Conservation (phyloP, 2,888 invertebrate genomes). For the Lasioglossum villosulum region DNA sequence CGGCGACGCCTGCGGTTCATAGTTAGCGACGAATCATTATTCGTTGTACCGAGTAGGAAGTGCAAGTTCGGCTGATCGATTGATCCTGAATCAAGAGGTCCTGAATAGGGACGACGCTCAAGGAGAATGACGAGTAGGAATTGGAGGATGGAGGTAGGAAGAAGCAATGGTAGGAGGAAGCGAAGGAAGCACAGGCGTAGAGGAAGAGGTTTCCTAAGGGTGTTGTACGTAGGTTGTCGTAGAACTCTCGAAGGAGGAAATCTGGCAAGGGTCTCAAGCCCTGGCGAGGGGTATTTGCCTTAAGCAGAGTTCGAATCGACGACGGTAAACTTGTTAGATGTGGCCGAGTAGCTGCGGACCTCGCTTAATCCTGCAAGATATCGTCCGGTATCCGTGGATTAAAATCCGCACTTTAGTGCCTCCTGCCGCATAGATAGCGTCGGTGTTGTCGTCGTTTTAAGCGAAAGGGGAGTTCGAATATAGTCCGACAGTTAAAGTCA, state of each 20-base stretch:
- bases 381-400: constrained; percentile 81
- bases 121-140: not conserved
- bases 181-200: constrained; percentile 5
- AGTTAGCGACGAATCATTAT: not conserved
- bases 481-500: constrained; percentile 80
- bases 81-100: constrained; percentile 3
- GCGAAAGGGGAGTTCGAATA: constrained; percentile 70
- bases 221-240: not conserved
- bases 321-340: constrained; percentile 72
- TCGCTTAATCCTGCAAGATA: constrained; percentile 80
- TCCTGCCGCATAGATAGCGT: constrained; percentile 68
- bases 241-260: constrained; percentile 23
- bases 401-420: constrained; percentile 80
- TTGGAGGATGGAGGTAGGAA: not conserved
- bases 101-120: not conserved
- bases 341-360: constrained; percentile 60
- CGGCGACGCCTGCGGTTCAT: not conserved
- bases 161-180: not conserved
- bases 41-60: not conserved
- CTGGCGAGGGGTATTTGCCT: constrained; percentile 68
- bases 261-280: constrained; percentile 50
- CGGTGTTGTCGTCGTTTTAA: constrained; percentile 63
- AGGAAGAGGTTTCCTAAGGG: constrained; percentile 15
- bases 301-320: constrained; percentile 69
- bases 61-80: constrained; percentile 1